A percentile compares a stretch with the other conserved stretches of the same genome.
Evolutionary conservation across 2,888 invertebrate species (phyloP).

Genomic region (Napeogenes sylphis): DNA sequence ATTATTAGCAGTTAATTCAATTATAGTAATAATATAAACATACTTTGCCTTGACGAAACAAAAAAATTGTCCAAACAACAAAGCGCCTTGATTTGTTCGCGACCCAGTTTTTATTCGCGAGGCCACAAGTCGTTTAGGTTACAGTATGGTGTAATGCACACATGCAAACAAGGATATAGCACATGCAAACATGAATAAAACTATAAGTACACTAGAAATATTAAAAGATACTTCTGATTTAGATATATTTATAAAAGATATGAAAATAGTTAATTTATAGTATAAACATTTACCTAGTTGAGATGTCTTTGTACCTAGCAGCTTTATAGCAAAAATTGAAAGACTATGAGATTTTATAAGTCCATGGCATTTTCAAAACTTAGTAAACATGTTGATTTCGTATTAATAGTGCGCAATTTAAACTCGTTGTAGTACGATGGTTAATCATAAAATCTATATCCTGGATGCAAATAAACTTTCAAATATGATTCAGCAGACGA

Average conservation of each 20-base stretch:
- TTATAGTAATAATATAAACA: too few species aligned
- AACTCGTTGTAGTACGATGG: constrained; percentile 8
- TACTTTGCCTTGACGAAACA: not conserved
- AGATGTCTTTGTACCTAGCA: too few species aligned
- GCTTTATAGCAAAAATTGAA: too few species aligned
- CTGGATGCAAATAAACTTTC: constrained; percentile 1
- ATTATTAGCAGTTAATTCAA: too few species aligned
- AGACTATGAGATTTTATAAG: not conserved
- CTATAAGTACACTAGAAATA: too few species aligned
- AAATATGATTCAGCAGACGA: constrained; percentile 6
- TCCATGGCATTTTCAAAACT: constrained; percentile 5
- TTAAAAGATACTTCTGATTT: too few species aligned
- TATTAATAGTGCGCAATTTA: constrained; percentile 9
- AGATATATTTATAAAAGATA: too few species aligned
- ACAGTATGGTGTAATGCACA: constrained; percentile 15
- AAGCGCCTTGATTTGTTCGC: constrained; percentile 32
- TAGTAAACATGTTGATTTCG: constrained; percentile 2
- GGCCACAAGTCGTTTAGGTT: constrained; percentile 30
- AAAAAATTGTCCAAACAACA: constrained; percentile 20
- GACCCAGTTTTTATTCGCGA: constrained; percentile 35
- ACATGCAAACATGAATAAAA: too few species aligned
- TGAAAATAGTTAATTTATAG: too few species aligned
- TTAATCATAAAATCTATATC: constrained; percentile 8
- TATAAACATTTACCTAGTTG: too few species aligned
- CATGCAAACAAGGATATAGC: constrained; percentile 1